A percentile compares a stretch with the other conserved stretches of the same genome.
These are phyloP conservation scores for Ibycter americanus DNA, from an alignment of 2,797 vertebrate genomes.

Conservation along the genomic window DNA sequence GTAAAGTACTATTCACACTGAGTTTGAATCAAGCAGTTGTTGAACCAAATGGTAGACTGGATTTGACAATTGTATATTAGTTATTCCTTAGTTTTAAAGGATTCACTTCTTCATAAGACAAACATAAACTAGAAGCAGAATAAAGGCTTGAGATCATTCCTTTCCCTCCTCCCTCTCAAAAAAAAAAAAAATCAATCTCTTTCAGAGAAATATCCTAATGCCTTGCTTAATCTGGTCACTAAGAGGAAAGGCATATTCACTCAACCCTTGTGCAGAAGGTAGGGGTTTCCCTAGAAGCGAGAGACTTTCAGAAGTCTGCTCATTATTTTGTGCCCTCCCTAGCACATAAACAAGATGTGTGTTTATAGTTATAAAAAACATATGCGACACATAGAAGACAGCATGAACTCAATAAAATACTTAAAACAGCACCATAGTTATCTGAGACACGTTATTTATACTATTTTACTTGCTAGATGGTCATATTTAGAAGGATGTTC, in stretches of 20 bases:
- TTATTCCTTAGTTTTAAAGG: neutral
- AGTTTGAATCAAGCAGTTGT: neutral
- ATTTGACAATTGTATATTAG: neutral
- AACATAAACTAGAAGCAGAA: neutral
- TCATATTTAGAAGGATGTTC: neutral
- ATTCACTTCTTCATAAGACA: neutral
- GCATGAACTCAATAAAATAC: neutral
- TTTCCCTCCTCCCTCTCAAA: accelerated
- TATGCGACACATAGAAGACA: neutral
- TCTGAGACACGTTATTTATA: neutral
- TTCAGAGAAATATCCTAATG: neutral
- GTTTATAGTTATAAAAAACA: neutral
- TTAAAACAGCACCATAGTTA: neutral
- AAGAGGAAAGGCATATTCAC: neutral
- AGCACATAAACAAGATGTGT: neutral
- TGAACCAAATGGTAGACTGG: neutral
- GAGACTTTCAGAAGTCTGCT: neutral
- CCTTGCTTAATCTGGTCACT: neutral
- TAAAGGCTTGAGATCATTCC: neutral
- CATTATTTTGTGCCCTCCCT: neutral
- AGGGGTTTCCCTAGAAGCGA: neutral
- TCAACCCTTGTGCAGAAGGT: neutral
- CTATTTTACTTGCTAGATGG: neutral
- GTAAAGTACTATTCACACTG: neutral
- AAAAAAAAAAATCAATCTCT: neutral